Evolutionary conservation across 1,140 invertebrate genomes (phyloP), one percentile per base, ranked within the genome.

Genomic region (Diabrotica virgifera): DNA sequence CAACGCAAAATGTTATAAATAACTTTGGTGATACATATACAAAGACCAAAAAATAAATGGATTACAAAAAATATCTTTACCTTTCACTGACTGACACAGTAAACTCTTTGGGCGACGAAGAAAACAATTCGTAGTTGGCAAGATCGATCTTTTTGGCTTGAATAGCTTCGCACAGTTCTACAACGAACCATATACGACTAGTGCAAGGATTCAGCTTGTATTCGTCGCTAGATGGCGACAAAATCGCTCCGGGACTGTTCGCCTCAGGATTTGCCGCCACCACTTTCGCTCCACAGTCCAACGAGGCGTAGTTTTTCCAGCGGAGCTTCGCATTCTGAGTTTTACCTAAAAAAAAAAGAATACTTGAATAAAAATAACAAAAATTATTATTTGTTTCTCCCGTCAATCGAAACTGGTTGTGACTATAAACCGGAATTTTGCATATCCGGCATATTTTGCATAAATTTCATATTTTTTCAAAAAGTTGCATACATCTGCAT

Each of bases 81-180:
- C 40, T 46, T 81, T 97, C 95, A 73, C 93, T 94, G 9, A 96
- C 88, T 63, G 85, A 93, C 0, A 94, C 87, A 14, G 87, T 85
- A 78, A 99, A 93, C 63, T 96, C 92, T 78, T 92, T 92, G 5
- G 96, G 96, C 11, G 91, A 93, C 0, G 97, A 99, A 11, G 97
- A 98, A 80, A 99, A 99, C 13, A 99, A 81, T 81, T 99, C 98
- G 78, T 97, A 96, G 79, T 99, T 99, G 9, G 96, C 97, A 60
- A 99, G 82, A 73, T 99, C 96, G 66, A 99, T 90, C 79, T 92
- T 92, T 75, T 93, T 90, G 0, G 94, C 92, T 82, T 97, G 95
- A 63, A 99, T 92, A 3, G 95, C 91, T 77, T 99, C 97, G 79
- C 98, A 99, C 0, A 99, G 84, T 81, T 99, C 97, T 3, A 99